Evolutionary conservation across 1,140 invertebrate species (phyloP), one percentile per base, ranked within the genome.

Genomic region (Cotesia vestalis): DNA sequence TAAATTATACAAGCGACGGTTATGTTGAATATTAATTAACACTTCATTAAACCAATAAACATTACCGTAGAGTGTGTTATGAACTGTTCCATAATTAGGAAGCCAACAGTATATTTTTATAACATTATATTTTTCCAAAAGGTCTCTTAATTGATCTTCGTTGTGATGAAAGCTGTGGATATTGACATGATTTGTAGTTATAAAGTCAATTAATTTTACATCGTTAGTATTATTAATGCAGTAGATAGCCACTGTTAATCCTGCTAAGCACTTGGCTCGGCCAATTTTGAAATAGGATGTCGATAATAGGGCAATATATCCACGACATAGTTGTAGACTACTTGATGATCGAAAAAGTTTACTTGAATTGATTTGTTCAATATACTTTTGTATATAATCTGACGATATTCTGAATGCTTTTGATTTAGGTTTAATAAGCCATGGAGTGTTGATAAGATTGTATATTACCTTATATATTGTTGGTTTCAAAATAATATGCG

Each of bases 241-340:
- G 5, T 35, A 59, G 9, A 59, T 20, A 9, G 14, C 57, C 1
- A 59, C 20, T 4, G 57, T 59, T 9, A 59, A 6, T 2, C 57
- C 20, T 59, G 57, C 57, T 27, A 59, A 20, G 20, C 57, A 59
- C 9, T 59, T 59, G 5, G 57, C 57, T 3, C 20, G 17, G 1
- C 57, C 57, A 3, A 59, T 20, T 20, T 59, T 59, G 57, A 59
- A 59, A 59, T 59, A 59, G 4, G 57, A 59, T 20, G 57, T 59
- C 0, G 57, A 17, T 20, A 59, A 20, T 20, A 59, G 17, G 4
- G 14, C 57, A 20, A 59, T 9, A 59, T 59, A 8, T 5, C 20
- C 20, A 5, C 57, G 17, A 20, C 8, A 17, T 8, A 59, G 4
- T 9, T 59, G 17, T 3, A 20, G 20, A 20, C 9, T 9, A 1